A percentile compares a stretch with the other conserved stretches of the same genome.
These are phyloP conservation scores for Psettodes erumei DNA, from an alignment of 2,113 vertebrate species.

Conservation along the genomic window DNA sequence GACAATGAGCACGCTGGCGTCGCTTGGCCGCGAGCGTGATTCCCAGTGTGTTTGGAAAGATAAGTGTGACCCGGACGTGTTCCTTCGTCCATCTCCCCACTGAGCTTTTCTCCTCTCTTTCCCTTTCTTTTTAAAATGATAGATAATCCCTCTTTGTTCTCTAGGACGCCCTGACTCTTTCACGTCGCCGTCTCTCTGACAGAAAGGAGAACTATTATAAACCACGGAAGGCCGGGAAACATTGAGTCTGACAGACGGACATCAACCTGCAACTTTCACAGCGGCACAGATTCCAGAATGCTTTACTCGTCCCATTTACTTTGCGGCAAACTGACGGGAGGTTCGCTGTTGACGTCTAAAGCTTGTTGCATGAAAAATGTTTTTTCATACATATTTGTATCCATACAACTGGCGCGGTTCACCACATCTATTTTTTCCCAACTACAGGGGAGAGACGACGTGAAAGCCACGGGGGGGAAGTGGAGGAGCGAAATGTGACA, in stretches of 20 bases:
- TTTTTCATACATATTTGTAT: constrained; percentile 10
- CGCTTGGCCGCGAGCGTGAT: constrained; percentile 28
- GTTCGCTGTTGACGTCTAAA: constrained; percentile 15
- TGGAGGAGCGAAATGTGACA: constrained; percentile 38
- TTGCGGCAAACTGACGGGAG: constrained; percentile 3
- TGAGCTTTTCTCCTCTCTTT: constrained; percentile 19
- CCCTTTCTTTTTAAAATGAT: constrained; percentile 26
- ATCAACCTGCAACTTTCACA: constrained; percentile 1
- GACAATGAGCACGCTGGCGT: constrained; percentile 45
- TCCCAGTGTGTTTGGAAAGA: constrained; percentile 47
- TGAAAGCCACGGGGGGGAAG: constrained; percentile 28
- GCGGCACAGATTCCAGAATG: not conserved
- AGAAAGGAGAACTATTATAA: constrained; percentile 19
- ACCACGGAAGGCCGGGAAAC: not conserved
- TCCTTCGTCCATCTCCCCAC: not conserved
- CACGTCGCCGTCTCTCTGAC: constrained; percentile 22
- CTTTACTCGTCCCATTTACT: constrained; percentile 11
- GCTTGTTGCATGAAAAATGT: constrained; percentile 20
- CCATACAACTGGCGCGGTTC: constrained; percentile 11
- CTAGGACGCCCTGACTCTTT: not conserved
- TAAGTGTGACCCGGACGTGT: constrained; percentile 44
- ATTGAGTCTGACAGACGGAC: not conserved
- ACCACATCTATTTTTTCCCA: constrained; percentile 17
- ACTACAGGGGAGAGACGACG: constrained; percentile 20
- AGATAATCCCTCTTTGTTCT: constrained; percentile 32